Percentiles rank a stretch among this genome's conserved stretches.
These are phyloP conservation scores for Sciurus carolinensis DNA, from an alignment of 2,797 vertebrate species.

Conservation along the genomic window DNA sequence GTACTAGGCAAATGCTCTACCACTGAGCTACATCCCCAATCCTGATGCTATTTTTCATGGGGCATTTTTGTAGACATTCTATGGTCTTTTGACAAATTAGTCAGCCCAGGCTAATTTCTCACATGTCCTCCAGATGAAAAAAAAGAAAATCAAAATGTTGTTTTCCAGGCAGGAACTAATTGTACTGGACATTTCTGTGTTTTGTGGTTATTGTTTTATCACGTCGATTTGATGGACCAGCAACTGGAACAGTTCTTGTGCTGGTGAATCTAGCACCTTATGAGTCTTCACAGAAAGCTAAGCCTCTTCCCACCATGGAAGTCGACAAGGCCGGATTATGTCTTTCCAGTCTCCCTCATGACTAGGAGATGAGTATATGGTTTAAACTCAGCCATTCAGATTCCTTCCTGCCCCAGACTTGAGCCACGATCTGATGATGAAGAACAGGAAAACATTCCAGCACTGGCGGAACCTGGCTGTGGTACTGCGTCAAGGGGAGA, in stretches of 20 bases:
- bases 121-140: not conserved
- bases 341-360: not conserved
- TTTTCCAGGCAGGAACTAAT: not conserved
- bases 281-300: not conserved
- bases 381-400: not conserved
- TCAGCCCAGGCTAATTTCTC: not conserved
- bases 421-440: not conserved
- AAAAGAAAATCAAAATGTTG: not conserved
- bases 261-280: not conserved
- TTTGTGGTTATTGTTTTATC: not conserved
- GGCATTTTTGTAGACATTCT: not conserved
- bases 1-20: not conserved
- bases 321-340: not conserved
- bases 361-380: not conserved
- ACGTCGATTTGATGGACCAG: not conserved
- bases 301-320: not conserved
- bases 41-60: not conserved
- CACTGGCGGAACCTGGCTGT: not conserved
- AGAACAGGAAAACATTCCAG: not conserved
- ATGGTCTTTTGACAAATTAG: not conserved
- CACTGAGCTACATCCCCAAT: not conserved
- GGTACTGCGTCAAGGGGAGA: rapidly evolving
- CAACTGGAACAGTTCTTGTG: not conserved
- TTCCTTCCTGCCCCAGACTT: not conserved
- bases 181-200: not conserved